phyloP scores from a whole-genome alignment of 2,888 invertebrate genomes.

The Lasioglossum oenotherae region DNA sequence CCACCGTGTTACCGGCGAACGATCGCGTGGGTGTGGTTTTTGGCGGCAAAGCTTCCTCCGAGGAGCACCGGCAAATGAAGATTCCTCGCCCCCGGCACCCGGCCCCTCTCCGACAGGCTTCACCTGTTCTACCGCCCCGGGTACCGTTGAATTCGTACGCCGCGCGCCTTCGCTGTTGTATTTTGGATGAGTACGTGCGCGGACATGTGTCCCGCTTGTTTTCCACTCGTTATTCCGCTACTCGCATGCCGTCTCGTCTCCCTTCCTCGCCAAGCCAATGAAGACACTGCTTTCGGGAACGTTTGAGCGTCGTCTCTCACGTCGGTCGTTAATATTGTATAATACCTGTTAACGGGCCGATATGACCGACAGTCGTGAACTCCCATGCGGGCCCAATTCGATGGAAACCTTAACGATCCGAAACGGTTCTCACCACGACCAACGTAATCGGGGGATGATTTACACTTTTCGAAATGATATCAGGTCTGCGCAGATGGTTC shows the following conservation, averaged over 20 bases:
- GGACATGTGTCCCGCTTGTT: slow-evolving; percentile 33
- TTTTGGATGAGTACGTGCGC: slow-evolving; percentile 52
- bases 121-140: not conserved
- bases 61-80: slow-evolving; percentile 15
- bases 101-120: not conserved
- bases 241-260: not conserved
- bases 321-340: slow-evolving; percentile 3
- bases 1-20: slow-evolving; percentile 41
- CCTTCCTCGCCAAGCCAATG: not conserved
- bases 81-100: slow-evolving; percentile 5
- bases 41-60: slow-evolving; percentile 58
- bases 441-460: not conserved
- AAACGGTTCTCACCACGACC: not conserved
- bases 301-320: not conserved
- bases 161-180: slow-evolving; percentile 27
- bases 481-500: not conserved
- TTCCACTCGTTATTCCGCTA: slow-evolving; percentile 8
- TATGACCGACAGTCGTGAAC: not conserved
- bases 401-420: slow-evolving; percentile 4
- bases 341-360: not conserved
- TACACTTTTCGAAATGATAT: not conserved
- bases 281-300: not conserved
- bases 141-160: slow-evolving; percentile 16
- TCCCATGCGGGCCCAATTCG: not conserved
- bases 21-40: slow-evolving; percentile 69